Evolutionary conservation across 2,113 vertebrate genomes (phyloP).

Genomic region (Acrocephalus kingi): DNA sequence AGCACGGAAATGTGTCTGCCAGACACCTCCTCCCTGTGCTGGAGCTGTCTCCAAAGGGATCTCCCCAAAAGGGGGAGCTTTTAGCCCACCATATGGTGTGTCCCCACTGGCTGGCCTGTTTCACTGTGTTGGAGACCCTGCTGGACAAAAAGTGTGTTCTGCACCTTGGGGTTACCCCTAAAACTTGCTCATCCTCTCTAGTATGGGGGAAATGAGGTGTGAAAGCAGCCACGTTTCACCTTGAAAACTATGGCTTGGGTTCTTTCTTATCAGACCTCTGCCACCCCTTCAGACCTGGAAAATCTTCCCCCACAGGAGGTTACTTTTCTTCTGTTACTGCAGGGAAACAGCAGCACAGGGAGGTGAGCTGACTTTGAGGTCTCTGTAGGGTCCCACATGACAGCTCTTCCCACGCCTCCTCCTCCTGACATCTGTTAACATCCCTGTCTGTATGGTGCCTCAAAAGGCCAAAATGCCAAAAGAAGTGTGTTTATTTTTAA

Average conservation of each 20-base stretch:
- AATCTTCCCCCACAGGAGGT: not conserved
- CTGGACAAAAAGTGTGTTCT: not conserved
- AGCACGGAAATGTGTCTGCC: not conserved
- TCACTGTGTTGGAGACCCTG: not conserved
- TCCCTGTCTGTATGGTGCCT: not conserved
- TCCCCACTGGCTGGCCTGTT: not conserved
- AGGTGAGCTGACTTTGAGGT: not conserved
- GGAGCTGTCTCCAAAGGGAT: slow-evolving; percentile 40
- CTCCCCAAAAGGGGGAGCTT: slow-evolving; percentile 64
- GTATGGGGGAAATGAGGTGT: not conserved
- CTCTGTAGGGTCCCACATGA: not conserved
- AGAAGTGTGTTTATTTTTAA: not conserved
- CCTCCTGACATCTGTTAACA: slow-evolving; percentile 8
- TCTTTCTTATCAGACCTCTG: not conserved
- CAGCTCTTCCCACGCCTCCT: slow-evolving; percentile 1
- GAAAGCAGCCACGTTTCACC: not conserved
- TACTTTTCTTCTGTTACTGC: not conserved
- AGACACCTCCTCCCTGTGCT: not conserved
- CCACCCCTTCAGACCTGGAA: not conserved
- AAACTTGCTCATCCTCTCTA: not conserved
- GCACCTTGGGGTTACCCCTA: not conserved
- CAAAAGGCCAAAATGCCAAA: not conserved
- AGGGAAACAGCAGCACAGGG: not conserved
- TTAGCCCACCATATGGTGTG: slow-evolving; percentile 1
- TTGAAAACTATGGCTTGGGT: not conserved